These are phyloP conservation scores for Thaleichthys pacificus DNA, from an alignment of 2,797 vertebrate species.

Conservation along the genomic window DNA sequence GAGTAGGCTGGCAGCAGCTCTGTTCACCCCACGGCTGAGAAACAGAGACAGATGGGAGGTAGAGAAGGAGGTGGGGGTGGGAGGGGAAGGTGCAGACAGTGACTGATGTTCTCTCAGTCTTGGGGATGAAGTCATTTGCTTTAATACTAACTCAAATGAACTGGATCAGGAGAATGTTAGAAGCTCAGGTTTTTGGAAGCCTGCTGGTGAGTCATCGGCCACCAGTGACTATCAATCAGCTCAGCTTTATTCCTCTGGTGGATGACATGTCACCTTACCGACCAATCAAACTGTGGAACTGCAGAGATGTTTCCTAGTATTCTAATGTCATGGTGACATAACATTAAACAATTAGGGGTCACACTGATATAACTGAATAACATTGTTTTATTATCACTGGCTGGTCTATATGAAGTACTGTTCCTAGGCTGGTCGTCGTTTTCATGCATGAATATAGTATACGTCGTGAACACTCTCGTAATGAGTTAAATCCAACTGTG, in stretches of 20 bases:
- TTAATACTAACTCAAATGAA: conserved; percentile 55
- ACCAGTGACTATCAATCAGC: conserved; percentile 42
- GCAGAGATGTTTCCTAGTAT: not conserved
- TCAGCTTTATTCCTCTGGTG: conserved; percentile 17
- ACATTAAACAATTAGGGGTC: not conserved
- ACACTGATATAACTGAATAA: too few species aligned
- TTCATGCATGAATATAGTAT: too few species aligned
- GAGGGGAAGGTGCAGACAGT: conserved; percentile 37
- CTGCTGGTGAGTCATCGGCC: conserved; percentile 43
- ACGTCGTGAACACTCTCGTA: too few species aligned
- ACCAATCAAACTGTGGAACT: not conserved
- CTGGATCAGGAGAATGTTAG: conserved; percentile 51
- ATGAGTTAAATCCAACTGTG: too few species aligned
- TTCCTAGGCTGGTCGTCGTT: too few species aligned
- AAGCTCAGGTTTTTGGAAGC: conserved; percentile 44
- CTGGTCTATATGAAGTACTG: too few species aligned
- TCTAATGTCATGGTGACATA: not conserved
- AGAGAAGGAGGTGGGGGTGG: not conserved
- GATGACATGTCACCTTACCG: not conserved
- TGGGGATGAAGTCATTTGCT: conserved; percentile 58
- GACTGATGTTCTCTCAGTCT: conserved; percentile 43
- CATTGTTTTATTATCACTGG: too few species aligned
- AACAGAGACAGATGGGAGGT: not conserved
- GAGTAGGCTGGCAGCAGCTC: not conserved
- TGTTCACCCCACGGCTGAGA: not conserved